Conservation (phyloP, 2,113 vertebrate species). For the Leptobrachium ailaonicum region DNA sequence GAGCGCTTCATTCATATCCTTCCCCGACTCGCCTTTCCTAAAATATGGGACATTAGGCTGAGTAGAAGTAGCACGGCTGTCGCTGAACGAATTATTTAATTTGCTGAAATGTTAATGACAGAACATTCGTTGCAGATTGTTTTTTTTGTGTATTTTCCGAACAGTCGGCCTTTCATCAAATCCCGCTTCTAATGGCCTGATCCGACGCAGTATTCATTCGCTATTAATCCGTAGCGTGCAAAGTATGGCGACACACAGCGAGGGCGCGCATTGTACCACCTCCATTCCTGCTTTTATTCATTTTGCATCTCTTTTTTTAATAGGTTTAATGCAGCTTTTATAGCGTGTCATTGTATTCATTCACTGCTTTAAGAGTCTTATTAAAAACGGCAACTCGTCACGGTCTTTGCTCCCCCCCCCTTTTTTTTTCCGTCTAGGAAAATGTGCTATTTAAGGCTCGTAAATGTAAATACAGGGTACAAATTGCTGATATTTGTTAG, state of each 20-base stretch:
- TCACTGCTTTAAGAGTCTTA: neutral
- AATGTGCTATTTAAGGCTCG: neutral
- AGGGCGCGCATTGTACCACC: neutral
- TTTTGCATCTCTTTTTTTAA: neutral
- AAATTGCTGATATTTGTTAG: neutral
- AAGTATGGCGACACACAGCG: neutral
- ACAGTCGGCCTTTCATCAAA: neutral
- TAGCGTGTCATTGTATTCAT: neutral
- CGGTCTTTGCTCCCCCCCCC: too few relatives aligned
- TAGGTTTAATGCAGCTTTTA: neutral
- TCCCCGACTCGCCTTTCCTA: too few relatives aligned
- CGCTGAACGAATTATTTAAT: constrained; percentile 1
- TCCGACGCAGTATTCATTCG: constrained; percentile 18
- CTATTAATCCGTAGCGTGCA: neutral
- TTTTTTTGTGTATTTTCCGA: constrained; percentile 16
- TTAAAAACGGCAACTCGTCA: neutral
- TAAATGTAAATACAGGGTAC: constrained; percentile 3
- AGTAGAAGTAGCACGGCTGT: neutral
- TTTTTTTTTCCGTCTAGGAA: neutral
- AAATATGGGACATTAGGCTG: neutral
- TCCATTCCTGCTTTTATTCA: neutral
- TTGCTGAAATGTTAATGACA: constrained; percentile 2
- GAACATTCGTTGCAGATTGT: neutral
- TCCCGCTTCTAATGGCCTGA: neutral
- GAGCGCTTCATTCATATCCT: too few relatives aligned